phyloP scores from a whole-genome alignment of 2,888 invertebrate species.

The Xestobium rufovillosum region DNA sequence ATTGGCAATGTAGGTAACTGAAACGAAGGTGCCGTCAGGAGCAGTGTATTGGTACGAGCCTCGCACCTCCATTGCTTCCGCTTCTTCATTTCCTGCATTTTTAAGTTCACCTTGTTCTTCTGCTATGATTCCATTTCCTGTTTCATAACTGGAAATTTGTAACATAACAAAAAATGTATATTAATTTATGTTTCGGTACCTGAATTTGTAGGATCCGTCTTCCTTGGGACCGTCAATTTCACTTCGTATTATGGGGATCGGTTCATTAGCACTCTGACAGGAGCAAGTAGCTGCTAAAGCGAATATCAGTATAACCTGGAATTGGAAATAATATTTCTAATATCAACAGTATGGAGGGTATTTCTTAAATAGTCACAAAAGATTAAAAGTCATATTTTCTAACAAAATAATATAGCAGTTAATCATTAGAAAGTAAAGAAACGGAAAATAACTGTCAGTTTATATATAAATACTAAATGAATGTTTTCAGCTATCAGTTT shows the following conservation, averaged over 20 bases:
- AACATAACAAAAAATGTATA: not conserved
- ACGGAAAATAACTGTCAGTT: no score
- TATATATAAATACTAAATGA: no score
- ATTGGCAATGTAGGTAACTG: conserved; percentile 55
- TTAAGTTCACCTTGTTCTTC: conserved; percentile 39
- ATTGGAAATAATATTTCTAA: not conserved
- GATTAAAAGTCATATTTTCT: no score
- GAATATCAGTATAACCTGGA: not conserved
- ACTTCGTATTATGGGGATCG: not conserved
- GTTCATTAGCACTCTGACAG: not conserved
- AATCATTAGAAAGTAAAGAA: no score
- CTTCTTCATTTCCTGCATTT: conserved; percentile 44
- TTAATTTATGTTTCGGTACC: not conserved
- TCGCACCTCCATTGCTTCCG: conserved; percentile 44
- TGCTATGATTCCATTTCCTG: conserved; percentile 48
- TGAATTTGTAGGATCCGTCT: conserved; percentile 1
- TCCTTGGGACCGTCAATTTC: not conserved
- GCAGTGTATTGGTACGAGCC: conserved; percentile 51
- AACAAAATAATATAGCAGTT: no score
- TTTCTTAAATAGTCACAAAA: no score
- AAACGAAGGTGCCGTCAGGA: conserved; percentile 55
- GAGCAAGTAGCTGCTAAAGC: not conserved
- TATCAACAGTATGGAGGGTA: no score
- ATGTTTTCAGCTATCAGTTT: no score
- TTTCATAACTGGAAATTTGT: conserved; percentile 40